Base-by-base conservation (phyloP, 2,797 vertebrate species). In the Poeciliopsis paucimaculata region DNA sequence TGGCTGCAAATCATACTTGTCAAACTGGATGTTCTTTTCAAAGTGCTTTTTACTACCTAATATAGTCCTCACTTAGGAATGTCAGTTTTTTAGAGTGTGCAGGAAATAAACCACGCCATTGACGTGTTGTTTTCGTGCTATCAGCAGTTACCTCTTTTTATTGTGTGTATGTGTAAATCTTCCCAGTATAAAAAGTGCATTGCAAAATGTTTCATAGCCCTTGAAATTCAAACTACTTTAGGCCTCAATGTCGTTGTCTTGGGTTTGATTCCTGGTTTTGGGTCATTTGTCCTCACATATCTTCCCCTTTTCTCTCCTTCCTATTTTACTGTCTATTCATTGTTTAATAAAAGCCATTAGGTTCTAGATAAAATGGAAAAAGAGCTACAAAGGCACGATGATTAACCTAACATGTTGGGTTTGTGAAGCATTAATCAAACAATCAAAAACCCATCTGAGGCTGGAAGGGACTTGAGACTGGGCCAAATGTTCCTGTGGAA, bases 1-100 rank as follows among this genome's bases (percentile, higher is more conserved):
- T 81, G 79, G 81, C 41, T 80, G 55, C 73, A 90, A 89, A 88
- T 90, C 86, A 85, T 83, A 86, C 83, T 26, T 60, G 76, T 79
- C 23, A 74, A 62, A 73, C 34, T 43, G 36, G 76, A 49, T 72
- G 79, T 88, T 78, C n/a, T 78, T 45, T 76, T 49, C 43, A 55
- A 86, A 86, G 68, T 31, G 9, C 1, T 76, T 60, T 82, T 79
- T 82, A 66, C 8, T 31, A 3, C 20, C 1, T 13, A 60, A 45
- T 77, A 49, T 34, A 26, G 20, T 47, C 23, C 45, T 79, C 23
- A 43, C 43, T 28, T 8, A 49, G 66, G 23, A 72, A 72, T 76
- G 53, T 72, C 64, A 49, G 16, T 51, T 66, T 75, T 73, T 41
- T 57, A 28, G 39, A 51, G 31, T 20, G 41, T 75, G 5, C 20